Conservation (phyloP, 2,797 vertebrate genomes). For the Myiotriccus ornatus region DNA sequence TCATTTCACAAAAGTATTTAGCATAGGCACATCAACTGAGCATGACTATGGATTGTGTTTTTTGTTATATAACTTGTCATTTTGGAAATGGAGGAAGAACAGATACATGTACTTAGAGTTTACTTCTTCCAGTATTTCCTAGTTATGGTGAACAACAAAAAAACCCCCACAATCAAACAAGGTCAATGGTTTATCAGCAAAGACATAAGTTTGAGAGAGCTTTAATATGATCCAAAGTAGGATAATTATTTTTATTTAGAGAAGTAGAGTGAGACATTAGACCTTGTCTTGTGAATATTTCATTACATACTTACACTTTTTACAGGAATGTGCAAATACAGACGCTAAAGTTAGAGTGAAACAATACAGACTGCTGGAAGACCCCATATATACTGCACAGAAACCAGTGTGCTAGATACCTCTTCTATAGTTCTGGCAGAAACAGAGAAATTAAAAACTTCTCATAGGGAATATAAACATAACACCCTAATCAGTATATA, state of each 20-base stretch:
- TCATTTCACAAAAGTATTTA: neutral
- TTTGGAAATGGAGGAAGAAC: neutral
- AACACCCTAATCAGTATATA: neutral
- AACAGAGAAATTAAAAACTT: neutral
- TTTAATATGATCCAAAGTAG: neutral
- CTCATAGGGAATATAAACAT: neutral
- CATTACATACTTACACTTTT: neutral
- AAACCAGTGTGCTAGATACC: neutral
- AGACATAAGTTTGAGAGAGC: neutral
- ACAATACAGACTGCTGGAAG: neutral
- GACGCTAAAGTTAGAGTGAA: neutral
- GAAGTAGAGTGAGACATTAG: neutral
- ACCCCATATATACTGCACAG: neutral
- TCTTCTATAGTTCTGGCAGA: neutral
- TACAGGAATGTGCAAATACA: neutral
- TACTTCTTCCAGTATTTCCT: neutral
- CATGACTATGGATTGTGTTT: fast-evolving
- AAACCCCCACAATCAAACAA: neutral
- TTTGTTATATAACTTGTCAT: neutral
- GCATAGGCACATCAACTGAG: neutral
- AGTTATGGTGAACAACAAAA: neutral
- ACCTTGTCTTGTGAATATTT: neutral
- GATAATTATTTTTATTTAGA: neutral
- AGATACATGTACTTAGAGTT: neutral
- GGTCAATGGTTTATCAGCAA: neutral